Conservation (phyloP, 2,113 vertebrate genomes). For the Clarias batrachus region DNA sequence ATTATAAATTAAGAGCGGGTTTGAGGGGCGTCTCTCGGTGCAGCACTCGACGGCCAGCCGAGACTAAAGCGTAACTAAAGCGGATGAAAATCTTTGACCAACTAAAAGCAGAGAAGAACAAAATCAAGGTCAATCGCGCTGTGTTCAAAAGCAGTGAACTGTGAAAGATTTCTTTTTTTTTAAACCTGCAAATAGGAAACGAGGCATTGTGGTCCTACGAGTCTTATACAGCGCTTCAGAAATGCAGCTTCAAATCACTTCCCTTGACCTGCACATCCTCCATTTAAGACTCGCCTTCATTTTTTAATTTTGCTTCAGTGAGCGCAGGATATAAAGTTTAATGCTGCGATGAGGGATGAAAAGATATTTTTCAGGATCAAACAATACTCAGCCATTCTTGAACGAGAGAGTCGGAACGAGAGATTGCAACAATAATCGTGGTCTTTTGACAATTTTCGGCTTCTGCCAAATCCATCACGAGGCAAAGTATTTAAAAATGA, state of each 20-base stretch:
- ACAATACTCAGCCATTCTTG: background rate
- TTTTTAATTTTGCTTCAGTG: background rate
- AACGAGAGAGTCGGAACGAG: background rate
- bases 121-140: constrained; percentile 31
- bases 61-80: background rate
- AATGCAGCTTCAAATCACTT: background rate
- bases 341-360: background rate
- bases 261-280: constrained; percentile 23
- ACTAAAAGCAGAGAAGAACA: background rate
- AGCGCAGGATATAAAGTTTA: background rate
- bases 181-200: constrained; percentile 8
- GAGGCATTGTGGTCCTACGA: constrained; percentile 21
- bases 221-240: background rate
- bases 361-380: constrained; percentile 3
- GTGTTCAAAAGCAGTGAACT: background rate
- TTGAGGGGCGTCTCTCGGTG: background rate
- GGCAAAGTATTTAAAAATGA: background rate
- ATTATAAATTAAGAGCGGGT: background rate
- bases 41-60: background rate
- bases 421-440: background rate
- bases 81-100: constrained; percentile 9
- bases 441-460: background rate
- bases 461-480: background rate
- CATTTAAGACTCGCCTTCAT: background rate
- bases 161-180: constrained; percentile 15